Evolutionary conservation across 2,888 invertebrate species (phyloP), one percentile per base, ranked within the genome.

Genomic region (Drosophila emarginata): DNA sequence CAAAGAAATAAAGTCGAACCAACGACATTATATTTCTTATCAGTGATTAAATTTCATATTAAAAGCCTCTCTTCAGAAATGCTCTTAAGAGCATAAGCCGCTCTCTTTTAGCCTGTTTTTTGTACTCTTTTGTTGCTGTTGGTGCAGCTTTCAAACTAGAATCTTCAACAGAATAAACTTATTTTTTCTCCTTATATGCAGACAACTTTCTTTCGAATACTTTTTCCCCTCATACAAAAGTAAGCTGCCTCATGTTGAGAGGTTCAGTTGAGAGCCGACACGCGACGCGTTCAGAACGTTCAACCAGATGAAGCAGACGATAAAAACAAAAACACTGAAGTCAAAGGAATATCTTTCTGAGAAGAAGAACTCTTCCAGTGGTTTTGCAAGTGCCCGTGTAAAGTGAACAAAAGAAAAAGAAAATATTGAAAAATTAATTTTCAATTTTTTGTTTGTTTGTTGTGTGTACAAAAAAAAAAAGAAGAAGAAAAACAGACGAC

Each of bases 201-300:
- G 72, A 71, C 82, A 81, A 88, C 82, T 83, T 83, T 87, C 88
- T 88, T 88, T 61, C 61, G 78, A 59, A 67, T 64, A 76, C 73
- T 87, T 87, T 66, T 88, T 88, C 79, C 78, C 79, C 45, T 45
- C 45, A 45, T 45, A 45, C 54, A 85, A 87, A 87, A 85, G 82
- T 88, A 62, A 76, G 64, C 57, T 72, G 73, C 21, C 53, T 40
- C 66, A 66, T 62, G 63, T n/a, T 52, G 69, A 45, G 67, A 40
- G 32, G 65, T 54, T 84, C 87, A 84, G 84, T 84, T 72, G 37
- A 74, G 59, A 64, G 69, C 58, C 74, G 79, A 76, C 88, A 84
- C 84, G 84, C 84, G 84, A 76, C 84, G 88, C 88, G 84, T 84
- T 79, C 78, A 87, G 85, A 84, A 84, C 87, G 70, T 62, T 50